Conservation (phyloP, 1,140 invertebrate genomes). For the Adelges cooleyi region DNA sequence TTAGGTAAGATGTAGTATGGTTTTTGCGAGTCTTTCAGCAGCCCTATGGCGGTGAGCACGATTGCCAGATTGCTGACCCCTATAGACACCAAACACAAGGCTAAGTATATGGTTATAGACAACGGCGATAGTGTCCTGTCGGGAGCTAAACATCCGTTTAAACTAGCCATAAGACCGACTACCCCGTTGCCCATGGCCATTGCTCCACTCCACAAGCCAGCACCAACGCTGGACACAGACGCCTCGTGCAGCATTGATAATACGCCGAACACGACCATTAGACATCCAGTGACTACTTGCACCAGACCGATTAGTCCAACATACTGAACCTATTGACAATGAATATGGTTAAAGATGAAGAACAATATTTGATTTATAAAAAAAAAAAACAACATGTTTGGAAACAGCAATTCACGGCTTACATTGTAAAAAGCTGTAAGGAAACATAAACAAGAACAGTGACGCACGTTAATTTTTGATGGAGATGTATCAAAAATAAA, state of each 20-base stretch:
- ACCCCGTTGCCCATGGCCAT: conserved; percentile 45
- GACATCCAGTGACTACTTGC: conserved; percentile 45
- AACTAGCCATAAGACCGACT: conserved; percentile 45
- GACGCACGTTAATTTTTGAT: too few species aligned
- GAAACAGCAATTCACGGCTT: too few species aligned
- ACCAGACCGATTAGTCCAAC: conserved; percentile 38
- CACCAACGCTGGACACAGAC: conserved; percentile 45
- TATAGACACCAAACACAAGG: conserved; percentile 44
- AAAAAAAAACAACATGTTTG: too few species aligned
- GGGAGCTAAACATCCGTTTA: conserved; percentile 41
- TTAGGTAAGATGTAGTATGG: conserved; percentile 28
- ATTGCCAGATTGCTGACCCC: conserved; percentile 48
- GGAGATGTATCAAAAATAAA: too few species aligned
- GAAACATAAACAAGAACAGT: too few species aligned
- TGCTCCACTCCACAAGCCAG: conserved; percentile 49
- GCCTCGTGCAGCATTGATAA: conserved; percentile 46
- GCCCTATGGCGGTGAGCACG: conserved; percentile 46
- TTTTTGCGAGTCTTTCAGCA: conserved; percentile 42
- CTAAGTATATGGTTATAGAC: conserved; percentile 46
- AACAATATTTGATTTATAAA: too few species aligned
- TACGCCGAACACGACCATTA: conserved; percentile 46
- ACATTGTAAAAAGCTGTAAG: too few species aligned
- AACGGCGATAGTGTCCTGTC: conserved; percentile 33
- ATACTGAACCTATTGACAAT: conserved; percentile 14
- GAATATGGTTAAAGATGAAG: not conserved